Base-by-base conservation (phyloP, 64 coral and sea anemone species). In the Pachyseris speciosa region DNA sequence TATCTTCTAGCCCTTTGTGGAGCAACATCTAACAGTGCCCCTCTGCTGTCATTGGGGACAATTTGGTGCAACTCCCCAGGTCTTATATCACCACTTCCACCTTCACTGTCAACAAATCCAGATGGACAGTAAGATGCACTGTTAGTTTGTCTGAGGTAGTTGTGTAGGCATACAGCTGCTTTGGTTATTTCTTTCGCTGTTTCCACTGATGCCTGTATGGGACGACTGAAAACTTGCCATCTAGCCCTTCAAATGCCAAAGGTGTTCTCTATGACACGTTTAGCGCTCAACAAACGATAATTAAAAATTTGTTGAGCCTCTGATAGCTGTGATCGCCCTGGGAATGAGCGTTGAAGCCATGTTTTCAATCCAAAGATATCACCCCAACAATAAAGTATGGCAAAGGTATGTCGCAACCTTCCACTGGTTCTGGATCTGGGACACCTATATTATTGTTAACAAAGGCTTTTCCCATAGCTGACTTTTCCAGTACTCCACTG, bases 371-470 rank as follows among this genome's bases (percentile, higher is more conserved):
- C 55, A 91, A 91, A 91, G 2, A 80, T 80, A n/a, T 90, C 87
- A 58, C 87, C 31, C 87, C 88, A 52, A 90, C 53, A 2, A 90
- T 40, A 24, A 80, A 79, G 37, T 90, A 66, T 60, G 74, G 87
- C 42, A 89, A 51, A 2, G 49, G 87, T 71, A 28, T 40, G 29
- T 71, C 12, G 20, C 67, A 71, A 71, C 67, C 67, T 71, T 71
- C 30, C 12, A 71, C 30, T 40, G 29, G 29, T 29, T 32, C 9
- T 71, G 67, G 7, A 36, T 32, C 37, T 36, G 67, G 67, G 29
- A 71, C 9, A 71, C 37, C 15, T 13, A 71, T 7, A 36, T 3
- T 33, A 40, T 40, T 20, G 29, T 71, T 11, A 28, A 12, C 65
- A 68, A 68, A 71, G 37, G 67, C 67, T 71, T 71, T 33, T 36